Evolutionary conservation across 2,113 vertebrate species (phyloP), one percentile per base, ranked within the genome.

Genomic region (Podarcis raffonei): DNA sequence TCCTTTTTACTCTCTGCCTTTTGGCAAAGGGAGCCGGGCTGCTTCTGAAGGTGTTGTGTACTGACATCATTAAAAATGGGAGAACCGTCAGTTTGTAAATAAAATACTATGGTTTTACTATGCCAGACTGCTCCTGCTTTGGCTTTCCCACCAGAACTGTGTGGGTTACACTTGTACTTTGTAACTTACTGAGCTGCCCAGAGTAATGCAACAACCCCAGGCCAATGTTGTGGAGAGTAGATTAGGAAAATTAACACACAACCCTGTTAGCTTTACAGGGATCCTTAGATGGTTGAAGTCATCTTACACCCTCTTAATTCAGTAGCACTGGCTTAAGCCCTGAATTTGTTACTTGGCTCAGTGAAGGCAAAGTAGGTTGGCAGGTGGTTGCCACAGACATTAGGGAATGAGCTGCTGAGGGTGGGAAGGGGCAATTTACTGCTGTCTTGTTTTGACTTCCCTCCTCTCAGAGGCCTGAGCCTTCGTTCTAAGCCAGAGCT

Each of bases 401-500:
- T 42, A 42, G 32, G 25, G 20, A 30, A 1, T 6, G 6, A 69
- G 37, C 9, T 42, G 27, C 2, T 18, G 25, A 13, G 76, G 76
- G 15, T 48, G 23, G 69, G 57, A 16, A 68, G n/a, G 22, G 37
- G 30, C 18, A n/a, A 42, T 20, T 77, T 23, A 53, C 18, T 5
- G 68, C 37, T 71, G 20, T 25, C 2, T n/a, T 77, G 62, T 75
- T 81, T 57, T 71, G 9, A 69, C 77, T n/a, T 83, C 22, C 9
- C 74, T 75, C 20, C 25, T 16, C 32, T 82, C 57, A 89, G 90
- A 81, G 90, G 88, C 78, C 66, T 87, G 53, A 91, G 48, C 48
- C 89, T 93, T 79, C 86, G 88, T 83, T 89, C 91, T 6, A 89
- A 92, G 71, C 90, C 93, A 27, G 91, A 94, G 81, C 81, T 94